Evolutionary conservation across 2,888 invertebrate species (phyloP).

Genomic region (Pandemis heparana): DNA sequence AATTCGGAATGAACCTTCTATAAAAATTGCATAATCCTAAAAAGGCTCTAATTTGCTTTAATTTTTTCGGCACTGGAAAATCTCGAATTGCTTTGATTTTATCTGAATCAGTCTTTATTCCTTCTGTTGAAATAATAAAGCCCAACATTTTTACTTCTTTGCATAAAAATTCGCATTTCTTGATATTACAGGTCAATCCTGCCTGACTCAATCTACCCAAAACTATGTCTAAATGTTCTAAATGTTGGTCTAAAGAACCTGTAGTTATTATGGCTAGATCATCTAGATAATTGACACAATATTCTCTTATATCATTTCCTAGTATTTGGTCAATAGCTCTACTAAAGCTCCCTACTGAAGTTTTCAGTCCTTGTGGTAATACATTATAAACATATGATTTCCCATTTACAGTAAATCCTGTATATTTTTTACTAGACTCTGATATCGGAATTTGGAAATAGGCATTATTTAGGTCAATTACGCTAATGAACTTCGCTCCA

Average conservation of each 20-base stretch:
- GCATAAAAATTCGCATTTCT: slow-evolving; percentile 36
- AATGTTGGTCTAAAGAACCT: slow-evolving; percentile 31
- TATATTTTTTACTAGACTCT: slow-evolving; percentile 40
- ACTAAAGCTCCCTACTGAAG: slow-evolving; percentile 42
- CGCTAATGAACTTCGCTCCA: slow-evolving; percentile 41
- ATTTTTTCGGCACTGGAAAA: slow-evolving; percentile 42
- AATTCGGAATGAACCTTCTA: background rate
- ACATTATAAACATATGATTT: background rate
- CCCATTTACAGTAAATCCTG: slow-evolving; percentile 32
- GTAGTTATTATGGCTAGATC: slow-evolving; percentile 36
- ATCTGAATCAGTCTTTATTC: slow-evolving; percentile 36
- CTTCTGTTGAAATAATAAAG: slow-evolving; percentile 27
- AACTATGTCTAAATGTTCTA: slow-evolving; percentile 35
- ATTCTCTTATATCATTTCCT: slow-evolving; percentile 26
- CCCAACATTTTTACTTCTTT: slow-evolving; percentile 39
- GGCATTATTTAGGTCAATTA: slow-evolving; percentile 46
- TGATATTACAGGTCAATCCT: slow-evolving; percentile 36
- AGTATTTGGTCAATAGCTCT: slow-evolving; percentile 4
- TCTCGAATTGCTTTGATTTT: slow-evolving; percentile 48
- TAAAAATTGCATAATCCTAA: background rate
- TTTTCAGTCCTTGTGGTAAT: slow-evolving; percentile 43
- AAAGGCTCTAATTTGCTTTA: background rate
- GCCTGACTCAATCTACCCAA: slow-evolving; percentile 28
- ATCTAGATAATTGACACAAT: slow-evolving; percentile 44
- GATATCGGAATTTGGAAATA: slow-evolving; percentile 46